Evolutionary conservation across 2,113 vertebrate species (phyloP).

Genomic region (Panurus biarmicus): DNA sequence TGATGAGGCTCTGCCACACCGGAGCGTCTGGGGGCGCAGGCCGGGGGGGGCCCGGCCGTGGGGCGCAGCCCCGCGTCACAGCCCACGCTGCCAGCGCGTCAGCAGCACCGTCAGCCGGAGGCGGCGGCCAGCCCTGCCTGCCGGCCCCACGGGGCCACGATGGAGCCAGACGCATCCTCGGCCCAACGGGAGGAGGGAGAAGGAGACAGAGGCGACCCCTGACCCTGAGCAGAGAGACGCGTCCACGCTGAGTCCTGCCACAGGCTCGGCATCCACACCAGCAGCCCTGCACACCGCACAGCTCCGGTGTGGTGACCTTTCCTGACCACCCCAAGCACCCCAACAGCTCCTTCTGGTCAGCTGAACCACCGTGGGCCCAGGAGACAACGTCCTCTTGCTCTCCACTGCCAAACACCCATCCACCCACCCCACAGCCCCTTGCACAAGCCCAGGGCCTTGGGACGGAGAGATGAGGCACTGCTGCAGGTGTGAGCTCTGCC

Average conservation of each 20-base stretch:
- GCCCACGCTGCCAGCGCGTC: not conserved
- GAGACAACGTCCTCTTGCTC: not conserved
- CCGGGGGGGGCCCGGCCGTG: not conserved
- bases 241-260: rapidly evolving
- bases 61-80: not conserved
- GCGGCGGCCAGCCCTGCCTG: not conserved
- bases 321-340: not conserved
- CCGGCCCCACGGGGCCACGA: not conserved
- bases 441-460: not conserved
- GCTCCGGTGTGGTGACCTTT: rapidly evolving
- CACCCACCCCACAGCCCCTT: no score
- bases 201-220: rapidly evolving
- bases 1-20: not conserved
- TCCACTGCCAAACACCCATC: not conserved
- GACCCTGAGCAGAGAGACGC: not conserved
- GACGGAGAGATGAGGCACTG: rapidly evolving
- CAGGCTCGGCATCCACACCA: not conserved
- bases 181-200: not conserved
- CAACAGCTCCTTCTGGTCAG: not conserved
- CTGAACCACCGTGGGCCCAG: no score
- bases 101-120: not conserved
- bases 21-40: not conserved
- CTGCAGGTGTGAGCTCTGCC: not conserved
- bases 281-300: not conserved
- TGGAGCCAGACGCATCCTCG: not conserved